These are phyloP conservation scores for Petrocephalus schoutedeni DNA, from an alignment of 2,797 vertebrate genomes.

Conservation along the genomic window DNA sequence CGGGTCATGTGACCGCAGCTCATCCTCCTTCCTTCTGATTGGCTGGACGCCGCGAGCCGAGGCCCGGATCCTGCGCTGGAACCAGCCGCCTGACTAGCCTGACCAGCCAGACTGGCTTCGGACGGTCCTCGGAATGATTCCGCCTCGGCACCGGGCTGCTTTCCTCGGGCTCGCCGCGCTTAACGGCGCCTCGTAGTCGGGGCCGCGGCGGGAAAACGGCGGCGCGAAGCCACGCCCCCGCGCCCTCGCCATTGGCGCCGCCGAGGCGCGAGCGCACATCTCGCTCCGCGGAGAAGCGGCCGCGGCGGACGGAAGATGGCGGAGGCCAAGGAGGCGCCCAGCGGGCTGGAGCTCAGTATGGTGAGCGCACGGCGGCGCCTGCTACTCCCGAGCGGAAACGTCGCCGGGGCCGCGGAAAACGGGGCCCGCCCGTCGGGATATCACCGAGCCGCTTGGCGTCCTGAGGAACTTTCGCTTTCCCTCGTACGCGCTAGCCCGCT, in stretches of 20 bases:
- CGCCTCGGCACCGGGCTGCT: not conserved
- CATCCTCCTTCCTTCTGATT: not conserved
- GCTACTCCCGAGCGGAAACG: not conserved
- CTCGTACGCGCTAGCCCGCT: not conserved
- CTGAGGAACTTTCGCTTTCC: not conserved
- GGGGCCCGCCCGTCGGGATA: not conserved
- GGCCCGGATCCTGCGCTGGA: not conserved
- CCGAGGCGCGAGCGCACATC: not conserved
- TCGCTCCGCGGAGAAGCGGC: conserved; percentile 41
- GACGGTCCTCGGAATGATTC: not conserved
- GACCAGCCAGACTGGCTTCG: not conserved
- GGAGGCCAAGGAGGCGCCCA: conserved; percentile 53
- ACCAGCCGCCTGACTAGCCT: not conserved
- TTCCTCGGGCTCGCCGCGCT: not conserved
- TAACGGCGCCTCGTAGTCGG: not conserved
- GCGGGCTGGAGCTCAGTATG: conserved; percentile 61
- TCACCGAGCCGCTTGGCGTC: not conserved
- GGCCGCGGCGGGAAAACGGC: not conserved
- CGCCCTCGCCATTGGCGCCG: not conserved
- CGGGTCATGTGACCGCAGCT: not conserved
- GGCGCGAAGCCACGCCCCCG: not conserved
- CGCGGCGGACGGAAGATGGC: conserved; percentile 70
- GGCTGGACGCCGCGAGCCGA: not conserved
- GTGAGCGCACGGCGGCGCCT: conserved; percentile 38
- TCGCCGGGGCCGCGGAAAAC: not conserved